These are phyloP conservation scores for Magallana gigas DNA, from an alignment of 1,140 invertebrate species.

Conservation along the genomic window DNA sequence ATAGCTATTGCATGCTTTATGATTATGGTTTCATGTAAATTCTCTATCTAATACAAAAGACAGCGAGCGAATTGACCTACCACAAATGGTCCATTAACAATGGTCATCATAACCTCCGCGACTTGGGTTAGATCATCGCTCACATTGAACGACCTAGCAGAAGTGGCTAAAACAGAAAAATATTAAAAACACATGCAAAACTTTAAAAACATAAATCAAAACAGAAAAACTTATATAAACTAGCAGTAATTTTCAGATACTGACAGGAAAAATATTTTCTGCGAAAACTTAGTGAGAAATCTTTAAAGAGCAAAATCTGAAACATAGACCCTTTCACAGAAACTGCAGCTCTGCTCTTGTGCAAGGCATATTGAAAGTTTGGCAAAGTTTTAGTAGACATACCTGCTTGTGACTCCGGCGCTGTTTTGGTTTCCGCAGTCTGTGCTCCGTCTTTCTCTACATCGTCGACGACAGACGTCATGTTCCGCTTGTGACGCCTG, in stretches of 20 bases:
- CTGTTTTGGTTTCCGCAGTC: constrained; percentile 14
- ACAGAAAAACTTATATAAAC: background rate
- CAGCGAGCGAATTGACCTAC: constrained; percentile 57
- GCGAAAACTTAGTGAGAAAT: too few species aligned
- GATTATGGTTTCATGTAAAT: too few species aligned
- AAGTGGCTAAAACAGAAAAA: constrained; percentile 53
- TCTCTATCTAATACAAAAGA: too few species aligned
- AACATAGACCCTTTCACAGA: too few species aligned
- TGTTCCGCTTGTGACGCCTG: constrained; percentile 61
- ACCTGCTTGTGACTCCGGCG: background rate
- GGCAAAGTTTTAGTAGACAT: background rate
- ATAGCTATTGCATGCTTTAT: too few species aligned
- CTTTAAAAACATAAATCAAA: background rate
- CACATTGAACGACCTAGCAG: constrained; percentile 59
- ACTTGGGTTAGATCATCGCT: constrained; percentile 75
- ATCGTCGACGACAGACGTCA: constrained; percentile 45
- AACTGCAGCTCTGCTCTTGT: too few species aligned
- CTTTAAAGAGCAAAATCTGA: too few species aligned
- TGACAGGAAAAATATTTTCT: too few species aligned
- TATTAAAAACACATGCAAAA: too few species aligned
- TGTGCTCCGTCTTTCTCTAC: constrained; percentile 46
- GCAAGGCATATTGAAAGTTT: too few species aligned
- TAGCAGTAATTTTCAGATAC: too few species aligned
- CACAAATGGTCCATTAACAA: constrained; percentile 72
- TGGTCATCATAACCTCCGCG: constrained; percentile 73